A percentile compares a stretch with the other conserved stretches of the same genome.
Evolutionary conservation across 2,113 vertebrate species (phyloP).

Genomic region (Ptychochromis oligacanthus): DNA sequence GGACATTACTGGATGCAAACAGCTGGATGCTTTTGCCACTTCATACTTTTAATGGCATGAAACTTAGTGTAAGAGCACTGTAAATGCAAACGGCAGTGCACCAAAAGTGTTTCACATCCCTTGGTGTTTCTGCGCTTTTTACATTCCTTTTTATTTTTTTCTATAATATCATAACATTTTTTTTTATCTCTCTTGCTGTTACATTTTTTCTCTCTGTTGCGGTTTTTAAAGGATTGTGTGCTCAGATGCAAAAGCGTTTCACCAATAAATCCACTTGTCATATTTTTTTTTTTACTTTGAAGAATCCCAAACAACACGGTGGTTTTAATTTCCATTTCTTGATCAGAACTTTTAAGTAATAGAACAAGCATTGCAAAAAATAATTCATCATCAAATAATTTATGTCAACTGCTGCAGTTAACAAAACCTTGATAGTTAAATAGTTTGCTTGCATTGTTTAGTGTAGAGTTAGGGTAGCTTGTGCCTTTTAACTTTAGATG

Average conservation of each 20-base stretch:
- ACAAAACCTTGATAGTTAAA: background rate
- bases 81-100: constrained; percentile 44
- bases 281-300: constrained; percentile 4
- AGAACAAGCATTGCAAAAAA: background rate
- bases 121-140: background rate
- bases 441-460: background rate
- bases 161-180: constrained; percentile 1
- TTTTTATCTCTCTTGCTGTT: background rate
- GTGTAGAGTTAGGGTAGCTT: constrained; percentile 2
- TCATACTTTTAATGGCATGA: constrained; percentile 38
- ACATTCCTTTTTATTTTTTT: background rate
- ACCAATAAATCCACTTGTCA: constrained; percentile 12
- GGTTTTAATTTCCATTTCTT: constrained; percentile 1
- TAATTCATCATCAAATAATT: background rate
- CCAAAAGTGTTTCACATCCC: constrained; percentile 14
- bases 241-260: constrained; percentile 59
- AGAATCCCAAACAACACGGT: background rate
- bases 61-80: constrained; percentile 45
- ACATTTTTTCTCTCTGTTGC: constrained; percentile 9
- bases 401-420: background rate
- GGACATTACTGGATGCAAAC: constrained; percentile 32
- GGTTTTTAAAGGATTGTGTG: constrained; percentile 70
- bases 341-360: background rate
- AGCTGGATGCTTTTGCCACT: constrained; percentile 27
- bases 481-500: constrained; percentile 57